A percentile compares a stretch with the other conserved stretches of the same genome.
phyloP scores from a whole-genome alignment of 2,113 vertebrate species.

The Lycaon pictus region DNA sequence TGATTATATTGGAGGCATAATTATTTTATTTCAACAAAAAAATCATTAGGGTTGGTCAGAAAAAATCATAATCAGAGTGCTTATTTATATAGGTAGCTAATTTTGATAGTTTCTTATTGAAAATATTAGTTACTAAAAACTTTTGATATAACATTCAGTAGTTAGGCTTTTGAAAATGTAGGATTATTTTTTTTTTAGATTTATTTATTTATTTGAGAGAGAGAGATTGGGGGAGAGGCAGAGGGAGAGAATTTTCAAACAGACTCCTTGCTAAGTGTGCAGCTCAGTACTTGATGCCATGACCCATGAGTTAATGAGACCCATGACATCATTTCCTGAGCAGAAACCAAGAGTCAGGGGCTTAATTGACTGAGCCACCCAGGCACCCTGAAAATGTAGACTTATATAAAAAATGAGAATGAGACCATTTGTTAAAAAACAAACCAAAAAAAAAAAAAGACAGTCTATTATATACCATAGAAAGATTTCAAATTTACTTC shows the following conservation, averaged over 20 bases:
- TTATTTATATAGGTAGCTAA: background rate
- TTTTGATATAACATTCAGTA: background rate
- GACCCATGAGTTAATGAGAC: background rate
- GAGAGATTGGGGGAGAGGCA: background rate
- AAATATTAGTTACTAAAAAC: background rate
- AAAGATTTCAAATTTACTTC: background rate
- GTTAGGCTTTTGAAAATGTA: background rate
- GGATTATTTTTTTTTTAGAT: background rate
- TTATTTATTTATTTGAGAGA: background rate
- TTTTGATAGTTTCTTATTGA: background rate
- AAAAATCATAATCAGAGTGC: background rate
- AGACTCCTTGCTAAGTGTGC: background rate
- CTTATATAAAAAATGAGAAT: background rate
- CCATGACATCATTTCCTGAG: background rate
- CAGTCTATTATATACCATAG: background rate
- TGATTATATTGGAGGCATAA: background rate
- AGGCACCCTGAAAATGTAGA: background rate
- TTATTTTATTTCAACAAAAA: constrained; percentile 36
- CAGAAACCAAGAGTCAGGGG: background rate
- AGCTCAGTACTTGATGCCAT: background rate
- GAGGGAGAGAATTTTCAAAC: background rate
- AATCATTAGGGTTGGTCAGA: background rate
- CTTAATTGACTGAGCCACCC: background rate
- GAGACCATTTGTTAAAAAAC: background rate
- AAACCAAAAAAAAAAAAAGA: background rate